These are phyloP conservation scores for Hyposoter didymator DNA, from an alignment of 2,888 invertebrate species.

Conservation along the genomic window DNA sequence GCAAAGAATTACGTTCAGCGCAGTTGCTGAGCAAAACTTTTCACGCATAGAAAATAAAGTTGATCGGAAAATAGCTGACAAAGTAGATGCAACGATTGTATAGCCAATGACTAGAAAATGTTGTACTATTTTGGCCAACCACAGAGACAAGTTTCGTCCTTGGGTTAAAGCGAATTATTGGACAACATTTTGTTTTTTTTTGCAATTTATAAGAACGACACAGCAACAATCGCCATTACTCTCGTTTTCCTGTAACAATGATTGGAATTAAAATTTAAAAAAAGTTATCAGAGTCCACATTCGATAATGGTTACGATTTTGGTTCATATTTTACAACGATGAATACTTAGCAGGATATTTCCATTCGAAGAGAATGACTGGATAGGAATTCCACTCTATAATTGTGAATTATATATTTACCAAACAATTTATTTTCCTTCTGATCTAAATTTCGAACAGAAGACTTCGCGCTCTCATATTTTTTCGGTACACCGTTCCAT, in stretches of 20 bases:
- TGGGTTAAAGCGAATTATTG: neutral
- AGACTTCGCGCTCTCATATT: too few species aligned
- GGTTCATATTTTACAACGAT: neutral
- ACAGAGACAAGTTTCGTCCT: neutral
- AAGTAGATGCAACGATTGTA: conserved; percentile 3
- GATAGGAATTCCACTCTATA: too few species aligned
- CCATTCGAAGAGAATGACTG: too few species aligned
- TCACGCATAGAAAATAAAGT: neutral
- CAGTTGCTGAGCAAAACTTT: neutral
- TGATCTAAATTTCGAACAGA: neutral
- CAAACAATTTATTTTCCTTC: neutral
- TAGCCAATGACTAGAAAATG: neutral
- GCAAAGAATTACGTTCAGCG: neutral
- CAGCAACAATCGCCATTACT: neutral
- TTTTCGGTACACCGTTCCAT: neutral
- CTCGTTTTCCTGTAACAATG: neutral
- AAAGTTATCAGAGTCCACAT: neutral
- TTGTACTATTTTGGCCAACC: neutral
- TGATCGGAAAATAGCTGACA: neutral
- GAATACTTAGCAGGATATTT: too few species aligned
- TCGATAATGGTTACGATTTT: neutral
- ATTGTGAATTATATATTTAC: neutral
- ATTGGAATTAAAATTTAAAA: neutral
- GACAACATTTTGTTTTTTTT: neutral
- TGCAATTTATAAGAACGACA: neutral